Evolutionary conservation across 2,888 invertebrate species (phyloP), one percentile per base, ranked within the genome.

Genomic region (Hirudinaria manillensis): DNA sequence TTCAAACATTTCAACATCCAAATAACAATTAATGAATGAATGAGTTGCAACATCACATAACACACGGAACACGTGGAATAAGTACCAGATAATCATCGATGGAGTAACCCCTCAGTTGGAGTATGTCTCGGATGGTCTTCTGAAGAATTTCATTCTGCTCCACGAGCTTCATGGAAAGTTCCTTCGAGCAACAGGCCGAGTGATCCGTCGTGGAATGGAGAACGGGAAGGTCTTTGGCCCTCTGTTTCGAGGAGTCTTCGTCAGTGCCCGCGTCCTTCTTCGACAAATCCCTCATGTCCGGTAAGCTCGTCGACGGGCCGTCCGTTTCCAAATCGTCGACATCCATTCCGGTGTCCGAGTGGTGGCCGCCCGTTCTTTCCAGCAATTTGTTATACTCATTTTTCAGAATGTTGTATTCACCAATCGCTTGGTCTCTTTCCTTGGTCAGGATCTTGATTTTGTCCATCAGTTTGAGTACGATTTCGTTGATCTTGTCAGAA

Each of bases 131-230:
- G 7, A 61, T 27, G 3, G 24, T 61, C 61, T 29, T 61, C 10
- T 61, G 61, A 61, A 61, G 61, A 61, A 29, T 29, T 29, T 61
- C 29, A n/a, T 61, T 61, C 61, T 61, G 61, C n/a, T 61, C 61
- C 13, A 61, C 29, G n/a, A 61, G 61, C 29, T 61, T 61, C 61
- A 61, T 27, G 24, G 61, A 61, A 7, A 61, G 10, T 61, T 61
- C 61, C 24, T 29, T 61, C 7, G 61, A 61, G 61, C 61, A 61
- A 29, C 61, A 61, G 7, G 61, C 24, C 3, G 61, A 61, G 13
- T 61, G 61, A 61, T 61, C 61, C 21, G 29, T 24, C 61, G 61
- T n/a, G n/a, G n/a, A 61, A 61, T 24, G 24, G 6, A 29, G 61
- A 1, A n/a, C 13, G 21, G 61, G n/a, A 1, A n/a, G 6, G 61